Percentiles rank a stretch among this genome's conserved stretches.
Conservation (phyloP, 2,888 invertebrate species). For the Cerastis leucographa region DNA sequence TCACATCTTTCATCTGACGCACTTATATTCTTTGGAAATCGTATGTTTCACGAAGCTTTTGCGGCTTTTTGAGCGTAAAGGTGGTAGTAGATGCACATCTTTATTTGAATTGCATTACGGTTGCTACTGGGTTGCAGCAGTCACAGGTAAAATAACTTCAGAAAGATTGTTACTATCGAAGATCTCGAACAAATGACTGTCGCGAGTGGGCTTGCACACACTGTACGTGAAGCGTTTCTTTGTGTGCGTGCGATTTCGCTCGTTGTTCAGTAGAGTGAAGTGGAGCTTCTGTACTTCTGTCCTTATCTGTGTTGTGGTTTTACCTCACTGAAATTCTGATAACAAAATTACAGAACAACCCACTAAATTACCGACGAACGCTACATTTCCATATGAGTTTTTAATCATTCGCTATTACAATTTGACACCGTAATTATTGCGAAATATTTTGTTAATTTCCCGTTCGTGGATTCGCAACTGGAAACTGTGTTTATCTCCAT, state of each 20-base stretch:
- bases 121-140: not conserved
- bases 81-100: too few species aligned
- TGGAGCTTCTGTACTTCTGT: constrained; percentile 4
- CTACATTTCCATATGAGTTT: constrained; percentile 38
- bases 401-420: constrained; percentile 46
- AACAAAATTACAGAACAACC: constrained; percentile 53
- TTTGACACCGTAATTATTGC: constrained; percentile 31
- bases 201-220: not conserved
- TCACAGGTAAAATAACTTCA: not conserved
- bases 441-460: constrained; percentile 27
- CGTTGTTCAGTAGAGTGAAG: not conserved
- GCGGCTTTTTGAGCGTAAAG: too few species aligned
- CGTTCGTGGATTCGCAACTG: constrained; percentile 10
- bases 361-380: constrained; percentile 42
- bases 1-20: too few species aligned
- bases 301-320: not conserved
- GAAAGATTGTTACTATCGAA: not conserved
- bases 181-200: not conserved
- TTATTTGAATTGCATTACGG: not conserved
- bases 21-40: too few species aligned
- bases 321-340: constrained; percentile 52
- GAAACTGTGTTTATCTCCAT: constrained; percentile 27
- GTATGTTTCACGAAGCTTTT: too few species aligned
- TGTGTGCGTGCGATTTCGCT: not conserved
- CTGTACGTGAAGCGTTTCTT: not conserved